Evolutionary conservation across 1,140 invertebrate genomes (phyloP), one percentile per base, ranked within the genome.

Genomic region (Zaprionus tsacasi): DNA sequence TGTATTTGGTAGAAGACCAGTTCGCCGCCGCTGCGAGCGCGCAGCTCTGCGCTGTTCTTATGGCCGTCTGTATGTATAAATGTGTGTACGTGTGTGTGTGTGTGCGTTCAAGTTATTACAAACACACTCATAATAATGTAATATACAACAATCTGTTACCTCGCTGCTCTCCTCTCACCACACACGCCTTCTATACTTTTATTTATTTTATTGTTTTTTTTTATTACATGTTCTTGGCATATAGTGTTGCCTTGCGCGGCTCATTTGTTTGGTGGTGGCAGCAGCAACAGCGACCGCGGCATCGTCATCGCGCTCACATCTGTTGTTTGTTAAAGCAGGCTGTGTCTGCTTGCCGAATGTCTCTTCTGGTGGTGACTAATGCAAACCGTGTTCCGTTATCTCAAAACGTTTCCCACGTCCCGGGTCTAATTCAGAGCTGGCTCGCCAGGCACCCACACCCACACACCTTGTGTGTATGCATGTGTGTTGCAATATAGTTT

Each of bases 291-390:
- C 30, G 33, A 12, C 40, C 57, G 48, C 48, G 50, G 15, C 54
- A 35, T 40, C 36, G 55, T 13, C 70, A 45, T 15, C 70, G 40
- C 40, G 38, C 54, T 67, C 80, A 83, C 81, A 83, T 83, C 69
- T 85, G 74, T 78, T 85, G 78, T 78, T 80, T 81, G 64, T 77
- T 73, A 73, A 58, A 64, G 60, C 60, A 55, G 59, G 48, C 68
- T 60, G 71, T 69, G 71, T 69, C 59, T 63, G 81, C 64, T 56
- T 40, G 64, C 61, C 27, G 40, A 25, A 12, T 40, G 52, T 55
- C 43, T 54, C 66, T 75, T 52, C 38, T 64, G 73, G 60, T 60
- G 74, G 74, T 76, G 74, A 76, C 74, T 76, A 76, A 76, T 15
- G 63, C 63, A 76, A 76, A 63, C 45, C 69, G 69, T 76, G 74